Evolutionary conservation across 1,140 invertebrate species (phyloP).

Genomic region (Ips typographus): DNA sequence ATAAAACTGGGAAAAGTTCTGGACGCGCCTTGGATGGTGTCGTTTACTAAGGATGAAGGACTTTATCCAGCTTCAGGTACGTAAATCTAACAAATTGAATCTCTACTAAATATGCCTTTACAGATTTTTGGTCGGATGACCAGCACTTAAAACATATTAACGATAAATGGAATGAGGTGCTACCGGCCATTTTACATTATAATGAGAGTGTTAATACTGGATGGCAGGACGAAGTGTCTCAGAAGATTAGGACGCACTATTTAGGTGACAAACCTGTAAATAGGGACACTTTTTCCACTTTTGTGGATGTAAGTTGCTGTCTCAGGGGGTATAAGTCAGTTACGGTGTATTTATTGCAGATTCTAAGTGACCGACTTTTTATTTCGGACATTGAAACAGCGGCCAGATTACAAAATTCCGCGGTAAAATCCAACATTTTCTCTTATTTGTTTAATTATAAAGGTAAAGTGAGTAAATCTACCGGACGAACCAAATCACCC

Average conservation of each 20-base stretch:
- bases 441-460: slow-evolving; percentile 60
- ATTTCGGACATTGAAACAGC: slow-evolving; percentile 58
- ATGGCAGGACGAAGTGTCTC: slow-evolving; percentile 31
- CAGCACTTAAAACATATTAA: slow-evolving; percentile 39
- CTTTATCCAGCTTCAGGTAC: slow-evolving; percentile 51
- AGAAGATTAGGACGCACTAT: slow-evolving; percentile 44
- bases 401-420: slow-evolving; percentile 57
- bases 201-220: slow-evolving; percentile 37
- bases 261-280: slow-evolving; percentile 35
- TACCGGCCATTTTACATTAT: slow-evolving; percentile 45
- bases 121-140: slow-evolving; percentile 43
- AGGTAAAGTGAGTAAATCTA: slow-evolving; percentile 41
- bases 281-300: slow-evolving; percentile 33
- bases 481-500: slow-evolving; percentile 25
- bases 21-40: slow-evolving; percentile 51
- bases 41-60: slow-evolving; percentile 51
- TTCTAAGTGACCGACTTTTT: slow-evolving; percentile 64
- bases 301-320: slow-evolving; percentile 36
- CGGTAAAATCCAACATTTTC: slow-evolving; percentile 60
- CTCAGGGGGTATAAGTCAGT: neutral
- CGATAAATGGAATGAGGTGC: slow-evolving; percentile 41
- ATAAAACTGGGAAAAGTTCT: slow-evolving; percentile 51
- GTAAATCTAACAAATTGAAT: neutral
- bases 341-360: slow-evolving; percentile 3
- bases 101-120: slow-evolving; percentile 13